phyloP scores from a whole-genome alignment of 2,113 vertebrate species.

The Perca flavescens region DNA sequence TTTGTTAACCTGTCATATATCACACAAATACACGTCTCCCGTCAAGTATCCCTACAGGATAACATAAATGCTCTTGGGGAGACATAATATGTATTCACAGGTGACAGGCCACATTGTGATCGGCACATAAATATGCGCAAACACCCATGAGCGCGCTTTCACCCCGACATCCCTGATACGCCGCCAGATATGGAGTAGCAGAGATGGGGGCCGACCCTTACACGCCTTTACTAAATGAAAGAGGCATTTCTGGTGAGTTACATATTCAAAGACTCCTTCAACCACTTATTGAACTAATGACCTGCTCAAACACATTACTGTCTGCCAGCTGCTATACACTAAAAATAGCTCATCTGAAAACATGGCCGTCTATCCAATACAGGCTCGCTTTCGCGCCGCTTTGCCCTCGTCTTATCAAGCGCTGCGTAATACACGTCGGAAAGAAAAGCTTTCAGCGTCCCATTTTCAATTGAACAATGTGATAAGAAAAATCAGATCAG shows the following conservation, averaged over 20 bases:
- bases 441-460: slow-evolving; percentile 81
- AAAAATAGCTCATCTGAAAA: slow-evolving; percentile 77
- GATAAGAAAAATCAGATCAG: slow-evolving; percentile 83
- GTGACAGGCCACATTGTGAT: slow-evolving; percentile 55
- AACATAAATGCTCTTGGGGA: slow-evolving; percentile 40
- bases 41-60: slow-evolving; percentile 33
- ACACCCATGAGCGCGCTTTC: slow-evolving; percentile 31
- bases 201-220: slow-evolving; percentile 43
- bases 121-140: slow-evolving; percentile 49
- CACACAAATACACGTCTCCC: slow-evolving; percentile 28
- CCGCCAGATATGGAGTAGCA: slow-evolving; percentile 23
- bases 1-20: slow-evolving; percentile 72
- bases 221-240: slow-evolving; percentile 55
- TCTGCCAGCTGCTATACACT: slow-evolving; percentile 65
- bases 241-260: slow-evolving; percentile 70
- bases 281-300: slow-evolving; percentile 80
- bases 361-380: slow-evolving; percentile 71
- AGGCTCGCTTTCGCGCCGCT: slow-evolving; percentile 53
- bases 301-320: slow-evolving; percentile 75
- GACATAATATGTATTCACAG: slow-evolving; percentile 47
- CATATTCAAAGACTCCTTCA: slow-evolving; percentile 75
- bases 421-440: slow-evolving; percentile 69
- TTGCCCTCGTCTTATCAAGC: slow-evolving; percentile 72
- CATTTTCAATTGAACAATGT: slow-evolving; percentile 76
- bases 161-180: slow-evolving; percentile 37